Conservation (phyloP, 2,797 vertebrate genomes). For the Crocidura indochinensis region DNA sequence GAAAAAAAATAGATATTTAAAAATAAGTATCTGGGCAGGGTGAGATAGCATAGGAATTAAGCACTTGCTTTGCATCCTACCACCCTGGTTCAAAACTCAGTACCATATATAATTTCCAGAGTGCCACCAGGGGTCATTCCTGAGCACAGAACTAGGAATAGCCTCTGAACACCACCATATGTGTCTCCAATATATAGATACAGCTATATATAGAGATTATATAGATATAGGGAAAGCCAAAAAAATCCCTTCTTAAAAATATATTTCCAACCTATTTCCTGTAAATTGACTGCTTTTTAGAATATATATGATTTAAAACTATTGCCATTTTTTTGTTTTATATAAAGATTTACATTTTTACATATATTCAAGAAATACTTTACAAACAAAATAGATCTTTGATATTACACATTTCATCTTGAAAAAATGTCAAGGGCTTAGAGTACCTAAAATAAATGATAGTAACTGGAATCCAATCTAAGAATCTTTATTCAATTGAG, state of each 20-base stretch:
- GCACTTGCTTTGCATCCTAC: no score
- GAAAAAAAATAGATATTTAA: no score
- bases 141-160: no score
- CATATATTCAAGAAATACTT: conserved; percentile 51
- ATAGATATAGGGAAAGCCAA: no score
- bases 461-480: conserved; percentile 1
- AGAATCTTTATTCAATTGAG: conserved; percentile 33
- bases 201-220: no score
- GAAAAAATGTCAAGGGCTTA: conserved; percentile 19
- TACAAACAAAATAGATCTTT: conserved; percentile 23
- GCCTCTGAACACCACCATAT: no score
- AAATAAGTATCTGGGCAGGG: no score
- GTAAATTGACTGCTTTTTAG: conserved; percentile 37
- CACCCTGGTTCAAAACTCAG: no score
- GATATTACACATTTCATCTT: conserved; percentile 12
- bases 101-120: no score
- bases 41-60: no score
- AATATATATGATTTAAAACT: conserved; percentile 57
- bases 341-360: conserved; percentile 9
- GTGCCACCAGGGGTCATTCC: no score
- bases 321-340: conserved; percentile 27
- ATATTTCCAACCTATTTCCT: not conserved
- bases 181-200: no score
- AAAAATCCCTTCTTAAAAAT: conserved; percentile 36
- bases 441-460: conserved; percentile 51